Base-by-base conservation (phyloP, 1,140 invertebrate species). In the Apocrypta bakeri region DNA sequence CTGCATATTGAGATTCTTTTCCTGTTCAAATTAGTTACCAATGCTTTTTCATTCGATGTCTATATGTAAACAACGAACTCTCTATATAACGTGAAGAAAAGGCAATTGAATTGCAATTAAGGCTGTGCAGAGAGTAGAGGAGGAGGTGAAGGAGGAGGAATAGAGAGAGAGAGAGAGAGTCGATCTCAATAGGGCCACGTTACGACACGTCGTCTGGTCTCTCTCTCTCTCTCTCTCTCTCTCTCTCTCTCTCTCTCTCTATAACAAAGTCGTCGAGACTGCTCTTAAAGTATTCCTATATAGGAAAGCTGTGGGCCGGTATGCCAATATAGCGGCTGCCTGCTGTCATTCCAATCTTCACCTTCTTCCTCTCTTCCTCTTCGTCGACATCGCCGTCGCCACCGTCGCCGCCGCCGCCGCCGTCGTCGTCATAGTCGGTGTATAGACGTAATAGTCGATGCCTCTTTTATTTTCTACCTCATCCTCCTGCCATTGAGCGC, bases 231-330 rank as follows among this genome's bases (percentile, higher is more conserved):
- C 33, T 37, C 33, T 37, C 33, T 2, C 33, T 37, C 33, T 37
- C 33, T 37, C 33, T n/a, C n/a, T n/a, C n/a, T n/a, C n/a, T n/a
- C n/a, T n/a, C n/a, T n/a, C n/a, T n/a, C 61, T 11, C n/a, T 64
- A 63, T 8, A 27, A 24, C n/a, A n/a, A 64, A 64, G 21, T 27
- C 56, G 56, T 21, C 25, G 77, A 21, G 77, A 79, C 33, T 29
- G 75, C 85, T 88, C 85, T 90, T 90, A 87, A 92, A 90, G 90
- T 92, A 92, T 92, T 90, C 88, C 88, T 88, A 91, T 91, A 90
- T 90, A 87, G 85, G 68, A 84, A 85, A 27, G 21, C 29, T 40
- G 21, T 25, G 56, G 1, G 86, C 85, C 86, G 90, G 90, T 91
- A 92, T 92, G 90, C 89, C 90, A 92, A 91, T 92, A 91, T 91